Evolutionary conservation across 2,113 vertebrate genomes (phyloP), one percentile per base, ranked within the genome.

Genomic region (Antechinus stuartii): DNA sequence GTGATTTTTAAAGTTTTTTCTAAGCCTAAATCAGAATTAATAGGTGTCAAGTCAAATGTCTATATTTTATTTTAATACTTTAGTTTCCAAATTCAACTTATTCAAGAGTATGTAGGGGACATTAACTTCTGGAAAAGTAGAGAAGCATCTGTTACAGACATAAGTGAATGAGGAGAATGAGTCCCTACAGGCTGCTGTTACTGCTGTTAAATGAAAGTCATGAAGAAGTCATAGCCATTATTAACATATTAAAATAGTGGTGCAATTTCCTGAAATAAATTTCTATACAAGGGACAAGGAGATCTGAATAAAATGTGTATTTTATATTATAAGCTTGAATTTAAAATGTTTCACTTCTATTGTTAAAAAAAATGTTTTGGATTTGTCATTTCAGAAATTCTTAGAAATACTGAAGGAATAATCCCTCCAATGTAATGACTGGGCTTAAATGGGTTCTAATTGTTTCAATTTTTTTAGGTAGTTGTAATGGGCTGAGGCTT

Each of bases 161-260:
- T 27, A 93, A 95, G 23, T 91, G n/a, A 95, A 42, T 91, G 91
- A 96, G 96, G 8, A 94, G 93, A 97, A 98, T 96, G 53, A 95
- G 46, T 96, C 95, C 90, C 95, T 46, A 24, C 0, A 7, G 93
- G 91, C 11, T 53, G 6, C 4, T 94, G 8, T 27, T 94, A 54
- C 55, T 97, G 84, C 91, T 95, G 11, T 27, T 94, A 93, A 92
- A 92, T 96, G 55, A 98, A 97, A 96, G 94, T 95, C 92, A 96
- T 91, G 93, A 94, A 95, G 42, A 98, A 93, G 54, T 96, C 89
- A 97, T 93, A 95, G 3, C 2, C 55, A 95, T 95, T 96, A 97
- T 91, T 93, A 97, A 96, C 24, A 95, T 2, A 95, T 50, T 30
- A 97, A 95, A 93, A 93, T 90, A 93, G 84, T 94, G 0, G 9